A percentile compares a stretch with the other conserved stretches of the same genome.
Conservation (phyloP, 2,888 invertebrate genomes). For the Caenorhabditis sulstoni region DNA sequence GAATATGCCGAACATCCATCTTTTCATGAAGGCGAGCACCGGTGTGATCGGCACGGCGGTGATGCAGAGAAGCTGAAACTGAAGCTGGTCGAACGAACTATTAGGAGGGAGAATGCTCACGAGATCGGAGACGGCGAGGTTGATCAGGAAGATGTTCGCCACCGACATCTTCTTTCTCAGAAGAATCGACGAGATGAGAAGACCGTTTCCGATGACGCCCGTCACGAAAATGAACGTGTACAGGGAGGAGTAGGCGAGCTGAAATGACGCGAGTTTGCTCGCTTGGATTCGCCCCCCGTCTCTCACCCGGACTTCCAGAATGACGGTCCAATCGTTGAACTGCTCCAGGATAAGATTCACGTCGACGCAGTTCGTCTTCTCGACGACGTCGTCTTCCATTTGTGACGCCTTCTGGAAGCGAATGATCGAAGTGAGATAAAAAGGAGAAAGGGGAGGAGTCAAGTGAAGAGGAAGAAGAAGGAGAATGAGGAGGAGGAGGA, state of each 20-base stretch:
- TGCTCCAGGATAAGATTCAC: slow-evolving; percentile 73
- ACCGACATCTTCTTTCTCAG: slow-evolving; percentile 75
- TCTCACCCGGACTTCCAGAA: slow-evolving; percentile 73
- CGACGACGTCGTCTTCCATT: slow-evolving; percentile 16
- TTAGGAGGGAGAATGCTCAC: slow-evolving; percentile 54
- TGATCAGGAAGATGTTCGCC: slow-evolving; percentile 93
- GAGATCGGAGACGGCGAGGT: slow-evolving; percentile 94
- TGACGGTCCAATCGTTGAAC: slow-evolving; percentile 76
- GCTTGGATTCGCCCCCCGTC: neutral
- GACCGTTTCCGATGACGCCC: slow-evolving; percentile 79
- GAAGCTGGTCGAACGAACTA: neutral
- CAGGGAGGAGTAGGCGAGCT: slow-evolving; percentile 75
- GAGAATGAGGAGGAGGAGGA: slow-evolving; percentile 1
- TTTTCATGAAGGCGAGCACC: slow-evolving; percentile 90
- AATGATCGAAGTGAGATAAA: slow-evolving; percentile 8
- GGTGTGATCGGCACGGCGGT: slow-evolving; percentile 98
- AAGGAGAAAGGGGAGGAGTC: slow-evolving; percentile 8
- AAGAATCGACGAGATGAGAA: slow-evolving; percentile 73
- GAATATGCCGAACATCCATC: slow-evolving; percentile 93
- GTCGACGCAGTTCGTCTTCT: slow-evolving; percentile 67
- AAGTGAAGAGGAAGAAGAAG: slow-evolving; percentile 18
- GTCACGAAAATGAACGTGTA: slow-evolving; percentile 77
- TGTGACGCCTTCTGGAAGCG: neutral
- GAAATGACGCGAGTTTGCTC: slow-evolving; percentile 14
- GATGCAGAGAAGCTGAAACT: slow-evolving; percentile 87